Conservation (phyloP, 2,797 vertebrate species). For the Sebastes goodei region DNA sequence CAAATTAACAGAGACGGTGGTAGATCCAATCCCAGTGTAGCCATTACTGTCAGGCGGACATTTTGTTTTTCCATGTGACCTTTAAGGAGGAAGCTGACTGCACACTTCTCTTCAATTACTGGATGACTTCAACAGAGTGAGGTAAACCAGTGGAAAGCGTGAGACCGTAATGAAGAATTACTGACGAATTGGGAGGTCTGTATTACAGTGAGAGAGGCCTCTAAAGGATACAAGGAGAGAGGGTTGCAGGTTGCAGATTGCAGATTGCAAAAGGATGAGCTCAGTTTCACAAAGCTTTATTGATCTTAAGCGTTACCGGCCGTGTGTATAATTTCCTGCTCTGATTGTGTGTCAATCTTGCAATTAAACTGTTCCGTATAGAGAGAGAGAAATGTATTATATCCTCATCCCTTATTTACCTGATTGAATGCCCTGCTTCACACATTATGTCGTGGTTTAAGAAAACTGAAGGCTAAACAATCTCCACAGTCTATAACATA, state of each 20-base stretch:
- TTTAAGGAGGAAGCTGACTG: constrained; percentile 77
- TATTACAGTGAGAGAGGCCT: constrained; percentile 5
- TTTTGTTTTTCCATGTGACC: constrained; percentile 63
- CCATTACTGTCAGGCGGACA: constrained; percentile 62
- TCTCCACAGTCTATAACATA: neutral
- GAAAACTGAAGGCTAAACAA: neutral
- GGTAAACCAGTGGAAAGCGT: constrained; percentile 60
- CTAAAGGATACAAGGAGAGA: constrained; percentile 18
- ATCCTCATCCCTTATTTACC: neutral
- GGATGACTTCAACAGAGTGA: constrained; percentile 54
- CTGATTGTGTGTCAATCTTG: neutral
- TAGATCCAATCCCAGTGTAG: constrained; percentile 59
- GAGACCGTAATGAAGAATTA: constrained; percentile 63
- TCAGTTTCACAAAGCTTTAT: neutral
- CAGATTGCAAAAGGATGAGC: neutral
- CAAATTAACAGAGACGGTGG: constrained; percentile 51
- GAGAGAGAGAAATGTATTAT: neutral
- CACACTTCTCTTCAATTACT: constrained; percentile 58
- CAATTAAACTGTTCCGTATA: neutral
- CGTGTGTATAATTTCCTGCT: neutral
- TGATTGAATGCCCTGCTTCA: neutral
- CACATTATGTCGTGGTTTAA: neutral
- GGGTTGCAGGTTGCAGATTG: neutral
- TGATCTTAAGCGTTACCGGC: neutral
- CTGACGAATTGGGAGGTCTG: constrained; percentile 25